Conservation (phyloP, 1,140 invertebrate species). For the Scaptomyza montana region DNA sequence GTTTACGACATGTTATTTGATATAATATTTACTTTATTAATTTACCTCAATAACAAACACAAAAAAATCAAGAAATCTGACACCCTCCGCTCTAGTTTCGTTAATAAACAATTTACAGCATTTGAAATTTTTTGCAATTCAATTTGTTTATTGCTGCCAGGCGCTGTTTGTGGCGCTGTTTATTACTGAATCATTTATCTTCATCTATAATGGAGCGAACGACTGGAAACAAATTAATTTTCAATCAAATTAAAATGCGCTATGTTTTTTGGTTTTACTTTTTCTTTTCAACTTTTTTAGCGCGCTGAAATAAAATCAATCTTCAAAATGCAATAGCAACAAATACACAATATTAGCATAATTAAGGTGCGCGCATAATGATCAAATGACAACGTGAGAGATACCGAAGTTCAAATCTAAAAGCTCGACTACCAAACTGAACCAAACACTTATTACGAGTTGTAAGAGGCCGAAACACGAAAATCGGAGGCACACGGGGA, state of each 20-base stretch:
- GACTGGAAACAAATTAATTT: constrained; percentile 64
- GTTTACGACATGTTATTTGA: constrained; percentile 1
- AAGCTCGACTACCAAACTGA: constrained; percentile 19
- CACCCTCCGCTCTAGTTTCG: constrained; percentile 44
- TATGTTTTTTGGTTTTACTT: constrained; percentile 14
- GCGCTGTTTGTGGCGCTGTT: constrained; percentile 12
- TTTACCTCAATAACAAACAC: neutral
- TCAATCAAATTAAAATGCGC: constrained; percentile 62
- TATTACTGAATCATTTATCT: constrained; percentile 42
- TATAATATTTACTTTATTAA: neutral
- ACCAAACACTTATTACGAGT: constrained; percentile 28
- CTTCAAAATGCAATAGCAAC: constrained; percentile 33
- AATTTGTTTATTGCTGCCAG: constrained; percentile 23
- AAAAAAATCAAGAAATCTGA: neutral
- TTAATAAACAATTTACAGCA: constrained; percentile 12
- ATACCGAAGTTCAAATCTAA: constrained; percentile 18
- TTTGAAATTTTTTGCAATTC: constrained; percentile 54
- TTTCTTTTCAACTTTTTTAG: constrained; percentile 15
- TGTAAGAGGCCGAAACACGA: constrained; percentile 40
- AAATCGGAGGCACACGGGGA: constrained; percentile 35
- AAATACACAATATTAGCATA: constrained; percentile 63
- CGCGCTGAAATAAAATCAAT: constrained; percentile 37
- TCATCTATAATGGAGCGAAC: constrained; percentile 35
- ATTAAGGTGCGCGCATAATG: constrained; percentile 68
- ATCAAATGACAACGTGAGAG: constrained; percentile 48